Evolutionary conservation across 2,797 vertebrate species (phyloP), one percentile per base, ranked within the genome.

Genomic region (Ceyx erithaca): DNA sequence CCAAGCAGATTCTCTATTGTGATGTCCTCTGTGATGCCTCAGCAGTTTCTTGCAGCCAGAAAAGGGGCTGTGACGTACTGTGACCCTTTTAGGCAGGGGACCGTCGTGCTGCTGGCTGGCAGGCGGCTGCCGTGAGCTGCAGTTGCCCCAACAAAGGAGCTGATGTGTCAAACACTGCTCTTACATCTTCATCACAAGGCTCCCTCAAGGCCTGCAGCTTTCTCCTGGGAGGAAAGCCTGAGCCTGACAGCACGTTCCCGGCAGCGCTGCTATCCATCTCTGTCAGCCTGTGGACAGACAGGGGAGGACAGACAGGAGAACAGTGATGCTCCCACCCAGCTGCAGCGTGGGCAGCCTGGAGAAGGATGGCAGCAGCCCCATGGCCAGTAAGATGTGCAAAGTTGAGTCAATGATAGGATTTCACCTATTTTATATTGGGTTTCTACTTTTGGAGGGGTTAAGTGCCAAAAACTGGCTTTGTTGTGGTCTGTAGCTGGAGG

Each of bases 161-260:
- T 71, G 63, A 41, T 18, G 1, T 83, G 85, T 92, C 92, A 83
- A 72, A 93, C 89, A 69, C 30, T 2, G 35, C 91, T 90, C 75
- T 89, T 92, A 90, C 87, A 91, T 87, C 92, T 90, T 94, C 90
- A 87, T 89, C 91, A 91, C 1, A 0, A 62, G 51, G 63, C 73
- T 95, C 71, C 64, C 28, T 33, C 80, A 12, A 41, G 83, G 52
- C 61, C 75, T 14, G 7, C 25, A 59, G 85, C 82, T 79, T 55
- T 81, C 58, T 85, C 73, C 83, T 12, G 55, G 41, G 63, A 91
- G 55, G 43, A 86, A 72, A 62, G 30, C 26, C 48, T 12, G 22
- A 37, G 75, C 9, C 57, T 8, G n/a, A 48, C 71, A 73, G 75
- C 95, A 80, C 57, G 16, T 70, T 85, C 85, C 79, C 2, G 0